Conservation (phyloP, 2,888 invertebrate species). For the Teleogryllus oceanicus region DNA sequence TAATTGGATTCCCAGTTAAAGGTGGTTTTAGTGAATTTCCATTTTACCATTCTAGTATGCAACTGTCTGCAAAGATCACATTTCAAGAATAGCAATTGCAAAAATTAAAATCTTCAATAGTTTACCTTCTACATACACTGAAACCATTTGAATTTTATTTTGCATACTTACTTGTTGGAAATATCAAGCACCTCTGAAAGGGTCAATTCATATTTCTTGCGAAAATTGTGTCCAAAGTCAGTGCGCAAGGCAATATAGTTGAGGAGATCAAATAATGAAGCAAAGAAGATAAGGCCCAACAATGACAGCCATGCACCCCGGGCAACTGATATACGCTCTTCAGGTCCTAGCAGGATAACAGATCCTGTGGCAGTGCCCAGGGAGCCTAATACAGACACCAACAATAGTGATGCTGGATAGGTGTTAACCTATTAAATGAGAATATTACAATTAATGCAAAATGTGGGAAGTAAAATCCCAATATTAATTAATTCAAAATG, state of each 20-base stretch:
- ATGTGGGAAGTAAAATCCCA: not conserved
- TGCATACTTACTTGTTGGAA: constrained; percentile 64
- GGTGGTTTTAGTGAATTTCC: too few species aligned
- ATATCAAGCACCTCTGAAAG: constrained; percentile 68
- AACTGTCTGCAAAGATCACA: too few species aligned
- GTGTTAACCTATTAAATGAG: not conserved
- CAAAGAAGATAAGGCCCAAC: constrained; percentile 65
- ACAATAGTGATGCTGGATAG: constrained; percentile 44
- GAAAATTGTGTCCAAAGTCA: constrained; percentile 55
- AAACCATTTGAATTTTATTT: not conserved
- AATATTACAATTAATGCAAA: not conserved
- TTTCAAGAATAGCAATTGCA: too few species aligned
- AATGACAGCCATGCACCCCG: constrained; percentile 60
- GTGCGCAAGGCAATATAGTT: constrained; percentile 62
- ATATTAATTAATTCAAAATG: too few species aligned
- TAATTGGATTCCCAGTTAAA: too few species aligned
- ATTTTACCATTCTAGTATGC: too few species aligned
- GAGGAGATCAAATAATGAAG: constrained; percentile 62
- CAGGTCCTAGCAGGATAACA: constrained; percentile 52
- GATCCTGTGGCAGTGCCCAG: constrained; percentile 48
- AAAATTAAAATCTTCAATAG: too few species aligned
- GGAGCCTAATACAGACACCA: constrained; percentile 48
- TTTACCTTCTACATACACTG: too few species aligned
- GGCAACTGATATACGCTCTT: constrained; percentile 55
- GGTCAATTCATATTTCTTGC: constrained; percentile 62